These are phyloP conservation scores for Cryptotis parvus DNA, from an alignment of 2,113 vertebrate genomes.

Conservation along the genomic window DNA sequence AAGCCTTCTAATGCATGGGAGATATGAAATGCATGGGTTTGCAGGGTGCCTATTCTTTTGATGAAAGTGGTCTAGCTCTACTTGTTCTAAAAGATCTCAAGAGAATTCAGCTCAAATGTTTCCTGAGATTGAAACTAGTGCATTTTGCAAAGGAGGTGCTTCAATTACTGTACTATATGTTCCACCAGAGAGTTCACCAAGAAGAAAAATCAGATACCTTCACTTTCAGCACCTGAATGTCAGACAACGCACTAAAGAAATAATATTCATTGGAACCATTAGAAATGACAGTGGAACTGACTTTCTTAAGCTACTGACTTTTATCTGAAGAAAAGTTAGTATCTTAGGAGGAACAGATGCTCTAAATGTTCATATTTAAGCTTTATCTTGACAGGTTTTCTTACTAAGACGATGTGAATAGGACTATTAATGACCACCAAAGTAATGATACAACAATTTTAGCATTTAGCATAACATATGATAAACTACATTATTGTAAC, in stretches of 20 bases:
- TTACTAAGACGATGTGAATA: slow-evolving; percentile 28
- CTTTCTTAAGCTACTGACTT: slow-evolving; percentile 17
- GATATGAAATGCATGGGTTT: not conserved
- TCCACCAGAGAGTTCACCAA: not conserved
- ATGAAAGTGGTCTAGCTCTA: not conserved
- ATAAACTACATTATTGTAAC: slow-evolving; percentile 63
- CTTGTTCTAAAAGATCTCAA: not conserved
- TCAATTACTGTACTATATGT: not conserved
- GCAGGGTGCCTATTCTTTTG: slow-evolving; percentile 15
- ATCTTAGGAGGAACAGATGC: slow-evolving; percentile 42
- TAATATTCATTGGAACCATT: slow-evolving; percentile 1
- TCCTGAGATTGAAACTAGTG: slow-evolving; percentile 50
- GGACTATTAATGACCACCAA: slow-evolving; percentile 3
- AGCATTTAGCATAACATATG: slow-evolving; percentile 64
- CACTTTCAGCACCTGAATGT: not conserved
- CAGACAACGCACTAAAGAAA: slow-evolving; percentile 33
- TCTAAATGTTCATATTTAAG: slow-evolving; percentile 30
- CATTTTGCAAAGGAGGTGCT: slow-evolving; percentile 45
- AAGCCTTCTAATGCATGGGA: not conserved
- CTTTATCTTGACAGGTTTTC: slow-evolving; percentile 54
- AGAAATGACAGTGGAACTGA: slow-evolving; percentile 24
- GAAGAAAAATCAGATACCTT: slow-evolving; percentile 23
- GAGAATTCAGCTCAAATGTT: slow-evolving; percentile 34
- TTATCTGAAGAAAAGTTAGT: slow-evolving; percentile 25
- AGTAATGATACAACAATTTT: slow-evolving; percentile 44